Base-by-base conservation (phyloP, 2,888 invertebrate species). In the Rhagium mordax region DNA sequence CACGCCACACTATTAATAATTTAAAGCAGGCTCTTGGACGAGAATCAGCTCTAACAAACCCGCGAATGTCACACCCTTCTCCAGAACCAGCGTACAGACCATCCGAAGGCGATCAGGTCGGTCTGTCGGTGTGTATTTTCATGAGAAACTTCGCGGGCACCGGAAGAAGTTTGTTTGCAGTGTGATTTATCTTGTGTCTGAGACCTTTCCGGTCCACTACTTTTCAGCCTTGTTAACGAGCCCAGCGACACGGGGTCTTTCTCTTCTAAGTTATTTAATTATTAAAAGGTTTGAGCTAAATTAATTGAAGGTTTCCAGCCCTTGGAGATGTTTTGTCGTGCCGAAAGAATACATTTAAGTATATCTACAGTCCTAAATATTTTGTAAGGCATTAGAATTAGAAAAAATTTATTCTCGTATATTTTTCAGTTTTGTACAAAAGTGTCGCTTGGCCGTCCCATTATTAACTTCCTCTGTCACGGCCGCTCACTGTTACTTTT, bases 141-240 rank as follows among this genome's bases (percentile, higher is more conserved):
- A 53, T 27, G 64, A 16, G 15, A 62, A 70, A 74, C 67, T 70
- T 68, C 57, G 27, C 60, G 62, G 18, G 68, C 68, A 53, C 70
- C 47, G 72, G 74, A 78, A 77, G 70, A 77, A 77, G 76, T 80
- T 80, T 78, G 77, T 77, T 78, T 80, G 72, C 75, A 71, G 71
- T 79, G 79, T 77, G 80, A 80, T 80, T 78, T 78, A 79, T 80
- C 78, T 80, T 69, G 70, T 66, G 70, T 70, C 74, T 62, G 70
- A 55, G 51, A 24, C 62, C 57, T 70, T 77, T 75, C 70, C 76
- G 72, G 78, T 64, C 71, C 71, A 70, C 67, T 69, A 71, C 72
- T 64, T 55, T 21, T 67, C 64, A 70, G 64, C 72, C 67, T 71
- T 67, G 69, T 74, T 78, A 78, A 78, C 75, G 77, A 78, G 75